Percentiles rank a stretch among this genome's conserved stretches.
These are phyloP conservation scores for Brachyptera risi DNA, from an alignment of 2,888 invertebrate genomes.

Conservation along the genomic window DNA sequence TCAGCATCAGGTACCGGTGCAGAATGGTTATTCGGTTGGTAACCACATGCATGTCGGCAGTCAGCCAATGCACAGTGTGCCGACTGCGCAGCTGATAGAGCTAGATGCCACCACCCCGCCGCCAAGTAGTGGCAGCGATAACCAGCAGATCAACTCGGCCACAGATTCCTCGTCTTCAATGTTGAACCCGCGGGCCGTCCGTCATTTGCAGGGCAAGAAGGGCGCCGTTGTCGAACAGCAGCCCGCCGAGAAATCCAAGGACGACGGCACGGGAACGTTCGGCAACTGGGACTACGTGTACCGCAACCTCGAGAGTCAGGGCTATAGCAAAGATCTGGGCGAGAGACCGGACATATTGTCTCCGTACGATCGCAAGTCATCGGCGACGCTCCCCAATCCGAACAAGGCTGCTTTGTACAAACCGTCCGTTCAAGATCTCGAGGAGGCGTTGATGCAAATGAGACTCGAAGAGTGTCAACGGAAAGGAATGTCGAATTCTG, in stretches of 20 bases:
- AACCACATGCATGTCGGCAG: slow-evolving; percentile 35
- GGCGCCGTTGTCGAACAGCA: slow-evolving; percentile 27
- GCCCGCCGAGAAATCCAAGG: slow-evolving; percentile 40
- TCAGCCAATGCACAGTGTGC: too few relatives aligned
- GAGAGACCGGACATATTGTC: slow-evolving; percentile 58
- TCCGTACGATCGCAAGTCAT: not conserved
- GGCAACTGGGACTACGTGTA: slow-evolving; percentile 81
- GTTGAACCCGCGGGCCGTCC: slow-evolving; percentile 22
- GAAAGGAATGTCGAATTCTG: slow-evolving; percentile 10
- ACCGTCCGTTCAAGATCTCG: slow-evolving; percentile 49
- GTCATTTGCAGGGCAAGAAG: not conserved
- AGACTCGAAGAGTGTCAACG: slow-evolving; percentile 45
- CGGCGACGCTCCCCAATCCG: not conserved
- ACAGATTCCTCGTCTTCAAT: slow-evolving; percentile 27
- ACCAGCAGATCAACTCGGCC: slow-evolving; percentile 21
- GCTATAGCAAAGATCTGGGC: slow-evolving; percentile 60
- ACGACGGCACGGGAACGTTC: slow-evolving; percentile 59
- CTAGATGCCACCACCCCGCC: slow-evolving; percentile 39
- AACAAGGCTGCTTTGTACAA: slow-evolving; percentile 17
- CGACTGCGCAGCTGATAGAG: slow-evolving; percentile 65
- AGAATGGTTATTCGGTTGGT: slow-evolving; percentile 28
- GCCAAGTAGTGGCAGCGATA: slow-evolving; percentile 21
- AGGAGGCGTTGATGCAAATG: slow-evolving; percentile 54
- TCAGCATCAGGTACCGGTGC: slow-evolving; percentile 15
- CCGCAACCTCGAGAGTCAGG: slow-evolving; percentile 68